A percentile compares a stretch with the other conserved stretches of the same genome.
These are phyloP conservation scores for Mesocricetus auratus DNA, from an alignment of 2,113 vertebrate genomes.

Conservation along the genomic window DNA sequence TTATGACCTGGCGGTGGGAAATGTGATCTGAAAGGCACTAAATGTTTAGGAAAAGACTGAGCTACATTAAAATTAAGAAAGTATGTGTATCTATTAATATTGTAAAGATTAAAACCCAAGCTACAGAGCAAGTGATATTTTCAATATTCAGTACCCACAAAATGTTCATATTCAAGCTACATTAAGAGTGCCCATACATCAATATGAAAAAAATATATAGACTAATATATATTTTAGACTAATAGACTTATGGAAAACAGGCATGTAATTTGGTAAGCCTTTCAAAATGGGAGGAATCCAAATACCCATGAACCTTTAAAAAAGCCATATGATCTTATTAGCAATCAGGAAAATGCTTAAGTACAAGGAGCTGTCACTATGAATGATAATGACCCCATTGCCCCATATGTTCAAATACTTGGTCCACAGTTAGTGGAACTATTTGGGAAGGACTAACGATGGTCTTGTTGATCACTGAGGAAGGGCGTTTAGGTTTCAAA, in stretches of 20 bases:
- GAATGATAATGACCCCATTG: neutral
- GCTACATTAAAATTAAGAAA: neutral
- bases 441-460: neutral
- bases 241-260: neutral
- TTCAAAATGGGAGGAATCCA: neutral
- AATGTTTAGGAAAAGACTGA: neutral
- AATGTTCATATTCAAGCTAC: neutral
- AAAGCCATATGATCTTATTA: neutral
- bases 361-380: neutral
- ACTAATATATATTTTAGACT: neutral
- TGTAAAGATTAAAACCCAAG: neutral
- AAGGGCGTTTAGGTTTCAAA: neutral
- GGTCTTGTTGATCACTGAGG: neutral
- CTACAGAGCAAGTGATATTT: neutral
- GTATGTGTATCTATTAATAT: neutral
- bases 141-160: neutral
- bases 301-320: neutral
- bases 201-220: neutral
- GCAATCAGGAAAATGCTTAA: neutral
- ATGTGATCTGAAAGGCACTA: neutral
- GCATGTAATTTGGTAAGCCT: neutral
- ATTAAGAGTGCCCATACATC: neutral
- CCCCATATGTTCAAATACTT: neutral
- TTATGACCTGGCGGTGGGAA: neutral
- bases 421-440: neutral